Percentiles rank a stretch among this genome's conserved stretches.
Conservation (phyloP, 30 jellyfish, hydroid and myxozoan genomes). For the Chironex yamaguchii region DNA sequence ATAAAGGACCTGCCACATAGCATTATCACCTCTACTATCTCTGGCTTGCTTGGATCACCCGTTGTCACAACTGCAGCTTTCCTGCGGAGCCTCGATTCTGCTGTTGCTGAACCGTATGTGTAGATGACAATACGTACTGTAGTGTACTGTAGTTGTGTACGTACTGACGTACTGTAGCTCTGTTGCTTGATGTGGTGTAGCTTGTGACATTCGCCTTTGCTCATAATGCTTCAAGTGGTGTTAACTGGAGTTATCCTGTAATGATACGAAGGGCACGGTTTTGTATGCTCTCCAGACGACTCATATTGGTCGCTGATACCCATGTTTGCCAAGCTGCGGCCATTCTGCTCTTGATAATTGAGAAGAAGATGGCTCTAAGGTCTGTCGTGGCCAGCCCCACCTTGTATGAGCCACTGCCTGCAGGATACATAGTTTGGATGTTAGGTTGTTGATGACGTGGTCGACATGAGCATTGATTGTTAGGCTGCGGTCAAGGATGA, state of each 20-base stretch:
- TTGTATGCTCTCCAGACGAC: neutral
- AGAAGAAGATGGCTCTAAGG: neutral
- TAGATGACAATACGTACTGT: neutral
- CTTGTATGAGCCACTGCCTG: slow-evolving; percentile 4
- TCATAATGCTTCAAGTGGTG: slow-evolving; percentile 1
- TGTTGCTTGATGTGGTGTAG: neutral
- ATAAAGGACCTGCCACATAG: neutral
- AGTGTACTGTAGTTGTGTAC: too few relatives aligned
- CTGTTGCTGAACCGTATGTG: slow-evolving; percentile 34
- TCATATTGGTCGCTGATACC: slow-evolving; percentile 2
- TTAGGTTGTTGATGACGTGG: neutral
- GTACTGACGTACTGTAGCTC: slow-evolving; percentile 1
- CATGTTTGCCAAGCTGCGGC: neutral
- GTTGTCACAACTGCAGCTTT: slow-evolving; percentile 13
- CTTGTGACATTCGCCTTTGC: neutral
- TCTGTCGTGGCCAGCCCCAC: slow-evolving; percentile 34
- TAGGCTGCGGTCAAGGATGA: slow-evolving; percentile 4
- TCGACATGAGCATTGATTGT: slow-evolving; percentile 3
- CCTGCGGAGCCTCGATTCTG: slow-evolving; percentile 9
- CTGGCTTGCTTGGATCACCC: slow-evolving; percentile 33
- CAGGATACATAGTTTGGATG: neutral
- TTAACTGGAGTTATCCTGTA: neutral
- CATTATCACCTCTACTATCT: slow-evolving; percentile 1
- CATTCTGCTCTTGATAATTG: neutral
- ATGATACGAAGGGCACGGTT: slow-evolving; percentile 16